Conservation (phyloP, 2,797 vertebrate genomes). For the Hyperoplus immaculatus region DNA sequence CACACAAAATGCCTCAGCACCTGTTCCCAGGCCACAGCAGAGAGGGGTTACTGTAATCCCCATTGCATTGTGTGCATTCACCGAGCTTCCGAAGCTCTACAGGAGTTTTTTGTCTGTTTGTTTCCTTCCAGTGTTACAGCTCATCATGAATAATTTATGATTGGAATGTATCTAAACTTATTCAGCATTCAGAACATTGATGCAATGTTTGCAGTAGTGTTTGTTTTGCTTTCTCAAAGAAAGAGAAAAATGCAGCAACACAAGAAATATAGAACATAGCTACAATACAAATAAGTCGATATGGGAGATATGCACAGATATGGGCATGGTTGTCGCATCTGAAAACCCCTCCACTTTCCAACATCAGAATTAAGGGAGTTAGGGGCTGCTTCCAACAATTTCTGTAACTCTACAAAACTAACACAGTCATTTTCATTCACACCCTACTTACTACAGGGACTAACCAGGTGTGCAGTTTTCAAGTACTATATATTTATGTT, state of each 20-base stretch:
- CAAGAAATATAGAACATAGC: not conserved
- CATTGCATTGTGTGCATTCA: not conserved
- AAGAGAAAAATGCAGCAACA: no score
- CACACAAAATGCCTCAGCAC: not conserved
- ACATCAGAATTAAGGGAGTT: not conserved
- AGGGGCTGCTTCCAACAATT: not conserved
- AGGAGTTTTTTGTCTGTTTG: not conserved
- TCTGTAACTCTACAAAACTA: not conserved
- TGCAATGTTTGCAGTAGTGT: not conserved
- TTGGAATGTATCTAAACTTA: slow-evolving; percentile 2
- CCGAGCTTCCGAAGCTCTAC: not conserved
- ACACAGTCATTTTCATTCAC: not conserved
- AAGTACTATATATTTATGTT: not conserved
- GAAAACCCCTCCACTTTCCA: not conserved
- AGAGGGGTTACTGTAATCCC: not conserved
- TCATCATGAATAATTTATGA: slow-evolving; percentile 21
- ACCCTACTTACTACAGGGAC: not conserved
- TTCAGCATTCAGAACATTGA: slow-evolving; percentile 7
- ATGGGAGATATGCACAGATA: no score
- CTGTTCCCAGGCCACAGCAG: slow-evolving; percentile 9
- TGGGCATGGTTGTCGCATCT: not conserved
- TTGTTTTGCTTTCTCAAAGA: slow-evolving; percentile 1
- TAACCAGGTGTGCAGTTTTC: not conserved
- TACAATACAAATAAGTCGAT: not conserved
- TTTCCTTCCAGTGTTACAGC: not conserved